Conservation (phyloP, 1,140 invertebrate genomes). For the Drosophila sp. region DNA sequence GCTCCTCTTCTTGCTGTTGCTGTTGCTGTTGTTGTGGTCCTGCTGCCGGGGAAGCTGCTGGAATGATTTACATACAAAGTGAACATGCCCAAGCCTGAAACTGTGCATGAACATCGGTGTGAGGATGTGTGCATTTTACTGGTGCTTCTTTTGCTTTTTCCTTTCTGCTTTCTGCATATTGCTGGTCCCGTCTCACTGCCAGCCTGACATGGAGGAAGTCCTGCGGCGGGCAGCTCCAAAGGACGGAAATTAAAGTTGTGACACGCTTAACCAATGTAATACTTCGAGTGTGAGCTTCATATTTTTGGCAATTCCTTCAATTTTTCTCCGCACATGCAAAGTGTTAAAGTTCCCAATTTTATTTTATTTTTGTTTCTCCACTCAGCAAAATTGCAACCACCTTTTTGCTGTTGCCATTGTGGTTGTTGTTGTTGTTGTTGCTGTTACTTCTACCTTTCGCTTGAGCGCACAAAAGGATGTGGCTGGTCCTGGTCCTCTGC, state of each 20-base stretch:
- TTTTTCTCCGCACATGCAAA: conserved; percentile 47
- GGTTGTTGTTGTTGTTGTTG: conserved; percentile 53
- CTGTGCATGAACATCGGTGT: conserved; percentile 13
- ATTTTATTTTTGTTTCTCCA: conserved; percentile 54
- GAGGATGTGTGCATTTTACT: conserved; percentile 45
- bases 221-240: conserved; percentile 54
- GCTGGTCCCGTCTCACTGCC: conserved; percentile 30
- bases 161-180: no score
- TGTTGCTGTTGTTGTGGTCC: conserved; percentile 33
- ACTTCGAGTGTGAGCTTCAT: conserved; percentile 42
- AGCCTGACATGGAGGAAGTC: conserved; percentile 44
- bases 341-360: conserved; percentile 53
- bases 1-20: conserved; percentile 47
- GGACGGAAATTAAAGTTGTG: conserved; percentile 81
- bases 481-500: conserved; percentile 53
- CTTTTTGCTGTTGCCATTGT: conserved; percentile 49
- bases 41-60: conserved; percentile 44
- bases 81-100: conserved; percentile 64
- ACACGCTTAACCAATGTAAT: conserved; percentile 72
- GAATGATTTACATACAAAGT: conserved; percentile 83
- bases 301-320: conserved; percentile 60
- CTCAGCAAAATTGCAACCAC: conserved; percentile 76
- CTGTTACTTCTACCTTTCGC: conserved; percentile 65
- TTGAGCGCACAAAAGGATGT: conserved; percentile 71
- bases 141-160: conserved; percentile 28